Base-by-base conservation (phyloP, 2,888 invertebrate species). In the Dichetophora obliterata region DNA sequence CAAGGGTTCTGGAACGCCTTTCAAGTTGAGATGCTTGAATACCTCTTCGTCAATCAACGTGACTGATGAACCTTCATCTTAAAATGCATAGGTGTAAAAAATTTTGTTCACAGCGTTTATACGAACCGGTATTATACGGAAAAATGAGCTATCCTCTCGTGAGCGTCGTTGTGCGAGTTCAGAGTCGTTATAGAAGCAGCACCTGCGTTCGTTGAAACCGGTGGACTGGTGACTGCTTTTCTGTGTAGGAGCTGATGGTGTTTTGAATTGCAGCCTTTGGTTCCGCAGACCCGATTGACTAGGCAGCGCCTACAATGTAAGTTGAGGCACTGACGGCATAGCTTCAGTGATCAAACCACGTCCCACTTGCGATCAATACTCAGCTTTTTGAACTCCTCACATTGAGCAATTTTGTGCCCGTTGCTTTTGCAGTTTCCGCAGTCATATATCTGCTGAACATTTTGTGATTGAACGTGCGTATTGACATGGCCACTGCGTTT, bases 11-110 rank as follows among this genome's bases (percentile, higher is more conserved):
- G 14, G 59, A 48, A 50, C 63, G 9, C 76, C 76, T 54, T 73
- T 16, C n/a, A 72, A 31, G 9, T 27, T 48, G 0, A 76, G 59
- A 3, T 22, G 31, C 43, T 78, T 50, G 19, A 74, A 76, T 16
- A 74, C n/a, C 9, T 24, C 57, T 59, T 78, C 48, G n/a, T 78
- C 78, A 50, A 78, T n/a, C n/a, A n/a, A n/a, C n/a, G n/a, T n/a
- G n/a, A n/a, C n/a, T n/a, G n/a, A n/a, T n/a, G n/a, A n/a, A 63
- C 43, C 75, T 31, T 34, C 31, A 31, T 31, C 31, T 76, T 68
- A 57, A 43, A 73, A 76, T 73, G 69, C 68, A n/a, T n/a, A n/a
- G n/a, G n/a, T n/a, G n/a, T n/a, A 72, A 77, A 68, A 50, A 43
- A 57, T 8, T 19, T 70, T 70, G 31, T 31, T 31, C 31, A 5